These are phyloP conservation scores for Beris chalybata DNA, from an alignment of 2,888 invertebrate species.

Conservation along the genomic window DNA sequence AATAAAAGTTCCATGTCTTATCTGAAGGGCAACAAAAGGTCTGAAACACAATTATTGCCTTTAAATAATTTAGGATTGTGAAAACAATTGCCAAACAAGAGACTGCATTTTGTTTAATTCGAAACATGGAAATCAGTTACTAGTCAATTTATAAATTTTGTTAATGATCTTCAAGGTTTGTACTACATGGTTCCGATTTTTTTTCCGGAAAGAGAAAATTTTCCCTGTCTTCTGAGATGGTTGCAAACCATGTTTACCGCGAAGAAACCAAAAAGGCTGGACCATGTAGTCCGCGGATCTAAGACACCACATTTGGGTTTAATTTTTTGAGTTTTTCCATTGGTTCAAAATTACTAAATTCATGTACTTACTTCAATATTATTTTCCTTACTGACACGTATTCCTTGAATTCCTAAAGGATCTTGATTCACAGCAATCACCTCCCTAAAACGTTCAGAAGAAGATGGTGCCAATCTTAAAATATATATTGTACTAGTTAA, in stretches of 20 bases:
- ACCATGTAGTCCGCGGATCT: too few relatives aligned
- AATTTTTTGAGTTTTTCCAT: conserved; percentile 9
- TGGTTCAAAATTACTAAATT: not conserved
- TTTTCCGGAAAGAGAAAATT: conserved; percentile 55
- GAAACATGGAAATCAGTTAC: not conserved
- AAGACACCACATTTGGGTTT: too few relatives aligned
- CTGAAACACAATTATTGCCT: not conserved
- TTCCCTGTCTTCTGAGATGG: conserved; percentile 65
- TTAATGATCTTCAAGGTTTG: not conserved
- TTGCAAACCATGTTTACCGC: conserved; percentile 71
- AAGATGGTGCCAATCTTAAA: not conserved
- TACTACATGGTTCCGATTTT: conserved; percentile 49
- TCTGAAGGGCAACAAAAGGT: too few relatives aligned
- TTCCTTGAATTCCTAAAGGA: conserved; percentile 65
- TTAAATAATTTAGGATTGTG: not conserved
- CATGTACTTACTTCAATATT: conserved; percentile 48
- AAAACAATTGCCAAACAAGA: not conserved
- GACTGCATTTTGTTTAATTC: not conserved
- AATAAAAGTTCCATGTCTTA: not conserved
- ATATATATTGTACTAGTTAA: not conserved
- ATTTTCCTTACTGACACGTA: conserved; percentile 55
- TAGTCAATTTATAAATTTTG: not conserved
- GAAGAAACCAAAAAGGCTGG: not conserved
- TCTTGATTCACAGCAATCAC: conserved; percentile 71
- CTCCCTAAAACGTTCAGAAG: conserved; percentile 42